Conservation (phyloP, 2,797 vertebrate genomes). For the Poeciliopsis turneri region DNA sequence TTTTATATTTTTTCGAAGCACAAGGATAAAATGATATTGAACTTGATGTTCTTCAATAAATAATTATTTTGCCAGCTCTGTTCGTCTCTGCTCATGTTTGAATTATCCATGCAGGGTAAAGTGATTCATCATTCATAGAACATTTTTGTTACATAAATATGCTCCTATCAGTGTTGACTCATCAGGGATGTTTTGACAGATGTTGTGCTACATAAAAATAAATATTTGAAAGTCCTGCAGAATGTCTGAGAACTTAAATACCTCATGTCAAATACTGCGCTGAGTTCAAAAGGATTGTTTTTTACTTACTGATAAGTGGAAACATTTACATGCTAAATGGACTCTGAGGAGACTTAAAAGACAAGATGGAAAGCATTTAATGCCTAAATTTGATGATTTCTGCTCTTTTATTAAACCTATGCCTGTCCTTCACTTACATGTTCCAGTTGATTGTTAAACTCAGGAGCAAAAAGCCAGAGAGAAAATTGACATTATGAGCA, state of each 20-base stretch:
- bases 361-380: not conserved
- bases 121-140: constrained; percentile 3
- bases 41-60: constrained; percentile 23
- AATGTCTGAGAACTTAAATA: not conserved
- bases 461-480: not conserved
- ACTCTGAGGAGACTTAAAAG: not conserved
- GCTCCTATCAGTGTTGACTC: constrained; percentile 2
- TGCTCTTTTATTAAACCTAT: not conserved
- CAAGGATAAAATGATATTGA: not conserved
- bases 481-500: constrained; percentile 41
- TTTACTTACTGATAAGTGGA: not conserved
- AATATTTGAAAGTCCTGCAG: not conserved
- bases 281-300: not conserved
- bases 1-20: constrained; percentile 13
- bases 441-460: constrained; percentile 1
- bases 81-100: not conserved
- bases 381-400: not conserved
- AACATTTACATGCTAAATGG: not conserved
- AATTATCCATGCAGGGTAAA: not conserved
- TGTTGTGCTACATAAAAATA: not conserved
- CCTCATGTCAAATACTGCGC: not conserved
- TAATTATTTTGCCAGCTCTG: not conserved
- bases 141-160: not conserved
- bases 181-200: not conserved
- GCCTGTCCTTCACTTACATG: not conserved